A percentile compares a stretch with the other conserved stretches of the same genome.
These are phyloP conservation scores for Venturia canescens DNA, from an alignment of 1,140 invertebrate species.

Conservation along the genomic window DNA sequence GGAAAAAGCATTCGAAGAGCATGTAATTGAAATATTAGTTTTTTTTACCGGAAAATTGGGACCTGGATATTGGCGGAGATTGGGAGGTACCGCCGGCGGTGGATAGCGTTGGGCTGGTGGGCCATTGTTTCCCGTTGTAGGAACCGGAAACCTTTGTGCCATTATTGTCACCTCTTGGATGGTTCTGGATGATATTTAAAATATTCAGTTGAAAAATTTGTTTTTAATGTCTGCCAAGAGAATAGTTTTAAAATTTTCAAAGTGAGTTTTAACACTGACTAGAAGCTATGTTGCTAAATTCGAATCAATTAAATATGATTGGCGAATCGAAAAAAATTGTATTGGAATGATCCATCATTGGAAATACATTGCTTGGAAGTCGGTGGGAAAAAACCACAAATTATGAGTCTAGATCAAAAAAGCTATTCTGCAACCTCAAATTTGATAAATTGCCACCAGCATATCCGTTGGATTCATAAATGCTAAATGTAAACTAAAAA, in stretches of 20 bases:
- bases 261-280: not conserved
- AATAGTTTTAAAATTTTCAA: not conserved
- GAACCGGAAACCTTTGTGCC: conserved; percentile 81
- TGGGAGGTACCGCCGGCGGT: conserved; percentile 78
- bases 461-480: not conserved
- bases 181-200: not conserved
- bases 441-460: not conserved
- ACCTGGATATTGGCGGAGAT: conserved; percentile 79
- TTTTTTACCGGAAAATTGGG: conserved; percentile 80
- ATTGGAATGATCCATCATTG: not conserved
- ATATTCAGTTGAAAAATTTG: not conserved
- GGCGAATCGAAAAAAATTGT: not conserved
- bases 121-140: conserved; percentile 77
- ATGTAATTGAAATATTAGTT: not conserved
- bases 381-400: not conserved
- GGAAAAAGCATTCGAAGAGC: not conserved
- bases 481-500: not conserved
- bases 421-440: conserved; percentile 2
- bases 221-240: not conserved
- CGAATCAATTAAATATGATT: too few species aligned
- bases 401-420: not conserved
- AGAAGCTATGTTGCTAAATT: not conserved
- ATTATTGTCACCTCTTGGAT: conserved; percentile 65
- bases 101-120: conserved; percentile 80
- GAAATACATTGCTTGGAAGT: not conserved